These are phyloP conservation scores for Trisateles emortualis DNA, from an alignment of 2,888 invertebrate genomes.

Conservation along the genomic window DNA sequence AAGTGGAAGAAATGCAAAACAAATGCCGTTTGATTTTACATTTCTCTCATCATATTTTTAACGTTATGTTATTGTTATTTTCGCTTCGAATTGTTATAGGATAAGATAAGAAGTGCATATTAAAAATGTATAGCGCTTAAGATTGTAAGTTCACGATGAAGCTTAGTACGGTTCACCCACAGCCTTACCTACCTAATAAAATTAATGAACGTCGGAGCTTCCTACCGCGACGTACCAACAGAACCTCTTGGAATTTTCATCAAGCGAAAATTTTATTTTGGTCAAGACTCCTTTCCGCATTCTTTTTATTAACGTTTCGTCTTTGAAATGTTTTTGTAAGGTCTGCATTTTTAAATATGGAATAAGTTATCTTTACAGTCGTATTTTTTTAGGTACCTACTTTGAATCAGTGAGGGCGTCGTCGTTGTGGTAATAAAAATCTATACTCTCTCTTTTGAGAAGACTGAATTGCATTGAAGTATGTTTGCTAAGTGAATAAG, in stretches of 20 bases:
- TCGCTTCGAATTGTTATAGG: neutral
- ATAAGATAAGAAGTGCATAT: constrained; percentile 20
- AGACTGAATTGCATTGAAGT: too few species aligned
- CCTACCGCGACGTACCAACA: constrained; percentile 28
- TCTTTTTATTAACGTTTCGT: constrained; percentile 6
- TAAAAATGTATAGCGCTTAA: constrained; percentile 36
- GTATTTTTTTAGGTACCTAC: neutral
- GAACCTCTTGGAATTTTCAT: constrained; percentile 36
- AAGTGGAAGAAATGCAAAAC: too few species aligned
- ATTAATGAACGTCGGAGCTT: constrained; percentile 38
- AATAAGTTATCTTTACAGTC: neutral
- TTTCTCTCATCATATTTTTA: too few species aligned
- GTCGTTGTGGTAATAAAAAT: too few species aligned
- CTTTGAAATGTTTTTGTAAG: neutral
- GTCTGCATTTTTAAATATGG: neutral
- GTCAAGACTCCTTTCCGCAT: constrained; percentile 12
- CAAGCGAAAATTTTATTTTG: constrained; percentile 31
- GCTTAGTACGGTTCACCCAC: constrained; percentile 19
- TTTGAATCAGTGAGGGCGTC: neutral
- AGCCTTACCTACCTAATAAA: constrained; percentile 37
- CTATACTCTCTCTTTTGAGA: too few species aligned
- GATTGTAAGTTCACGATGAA: constrained; percentile 37
- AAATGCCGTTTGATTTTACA: too few species aligned
- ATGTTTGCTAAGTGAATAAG: neutral
- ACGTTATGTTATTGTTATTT: neutral